Evolutionary conservation across 2,797 vertebrate species (phyloP).

Genomic region (Etheostoma perlongum): DNA sequence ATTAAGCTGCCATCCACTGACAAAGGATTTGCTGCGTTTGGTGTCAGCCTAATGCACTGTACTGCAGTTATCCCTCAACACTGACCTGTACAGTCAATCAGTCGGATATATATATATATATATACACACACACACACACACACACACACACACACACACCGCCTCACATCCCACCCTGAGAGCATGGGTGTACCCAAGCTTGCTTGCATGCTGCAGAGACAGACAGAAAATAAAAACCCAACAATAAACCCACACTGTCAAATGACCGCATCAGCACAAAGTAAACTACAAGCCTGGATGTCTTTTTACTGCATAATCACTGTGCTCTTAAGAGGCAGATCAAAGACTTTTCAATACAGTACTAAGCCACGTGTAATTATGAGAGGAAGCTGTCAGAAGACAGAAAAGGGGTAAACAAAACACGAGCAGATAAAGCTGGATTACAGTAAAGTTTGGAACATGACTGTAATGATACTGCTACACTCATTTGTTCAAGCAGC

Average conservation of each 20-base stretch:
- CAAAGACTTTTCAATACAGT: constrained; percentile 59
- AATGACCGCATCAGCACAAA: constrained; percentile 29
- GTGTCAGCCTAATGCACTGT: constrained; percentile 68
- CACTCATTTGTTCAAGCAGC: constrained; percentile 56
- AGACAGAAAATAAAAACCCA: constrained; percentile 15
- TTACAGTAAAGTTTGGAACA: constrained; percentile 60
- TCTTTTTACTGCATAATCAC: constrained; percentile 48
- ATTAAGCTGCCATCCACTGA: constrained; percentile 80
- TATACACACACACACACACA: not conserved
- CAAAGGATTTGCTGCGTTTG: constrained; percentile 74
- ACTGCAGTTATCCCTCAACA: constrained; percentile 53
- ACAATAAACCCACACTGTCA: constrained; percentile 19
- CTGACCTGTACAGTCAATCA: constrained; percentile 61
- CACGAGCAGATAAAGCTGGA: constrained; percentile 66
- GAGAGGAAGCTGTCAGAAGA: constrained; percentile 54
- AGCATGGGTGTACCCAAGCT: constrained; percentile 25
- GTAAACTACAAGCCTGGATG: constrained; percentile 18
- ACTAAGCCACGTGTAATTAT: constrained; percentile 70
- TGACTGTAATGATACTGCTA: constrained; percentile 21
- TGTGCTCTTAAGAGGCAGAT: constrained; percentile 59
- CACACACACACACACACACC: too few relatives aligned
- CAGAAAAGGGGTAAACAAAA: constrained; percentile 65
- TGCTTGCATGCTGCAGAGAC: constrained; percentile 20
- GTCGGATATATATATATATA: constrained; percentile 40
- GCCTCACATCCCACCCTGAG: constrained; percentile 35